Evolutionary conservation across 2,797 vertebrate species (phyloP), one percentile per base, ranked within the genome.

Genomic region (Chrysocyon brachyurus): DNA sequence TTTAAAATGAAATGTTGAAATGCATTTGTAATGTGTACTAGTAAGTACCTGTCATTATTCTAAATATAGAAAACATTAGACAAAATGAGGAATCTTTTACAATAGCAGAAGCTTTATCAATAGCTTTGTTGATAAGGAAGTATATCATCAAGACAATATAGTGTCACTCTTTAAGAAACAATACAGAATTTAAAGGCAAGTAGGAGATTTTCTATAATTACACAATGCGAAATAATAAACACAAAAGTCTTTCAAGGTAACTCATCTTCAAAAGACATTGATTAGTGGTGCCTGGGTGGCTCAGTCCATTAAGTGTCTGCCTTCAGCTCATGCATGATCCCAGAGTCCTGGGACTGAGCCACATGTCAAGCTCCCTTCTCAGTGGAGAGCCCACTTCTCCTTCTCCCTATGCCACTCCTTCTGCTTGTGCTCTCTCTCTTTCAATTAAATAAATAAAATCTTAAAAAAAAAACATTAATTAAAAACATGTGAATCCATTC

Each of bases 1-100:
- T 88, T 89, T 64, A 52, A 89, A 90, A 68, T 7, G 16, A 85
- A 90, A 78, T 22, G 40, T 78, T 59, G 22, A 94, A 66, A 70
- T 85, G 33, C 4, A 52, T 36, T 68, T 31, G 36, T 85, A n/a
- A 59, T n/a, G 22, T 78, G 7, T 68, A 59, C 77, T 84, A 85
- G 31, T 19, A 90, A 64, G 14, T 59, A 31, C 36, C 17, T 72
- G 24, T 21, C 89, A 70, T 79, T 90, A 61, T 78, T 54, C 15
- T 70, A 93, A 61, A 89, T 61, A 54, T 31, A 57, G 26, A 85
- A 92, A 52, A 61, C 54, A 17, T 49, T 90, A 68, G 12, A 22
- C 33, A 64, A 88, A 49, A 63, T 82, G 64, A 73, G 26, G 12
- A 63, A 15, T 33, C 1, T 49, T 75, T 75, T 33, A 33, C 1